These are phyloP conservation scores for Trachymyrmex septentrionalis DNA, from an alignment of 1,140 invertebrate species.

Conservation along the genomic window DNA sequence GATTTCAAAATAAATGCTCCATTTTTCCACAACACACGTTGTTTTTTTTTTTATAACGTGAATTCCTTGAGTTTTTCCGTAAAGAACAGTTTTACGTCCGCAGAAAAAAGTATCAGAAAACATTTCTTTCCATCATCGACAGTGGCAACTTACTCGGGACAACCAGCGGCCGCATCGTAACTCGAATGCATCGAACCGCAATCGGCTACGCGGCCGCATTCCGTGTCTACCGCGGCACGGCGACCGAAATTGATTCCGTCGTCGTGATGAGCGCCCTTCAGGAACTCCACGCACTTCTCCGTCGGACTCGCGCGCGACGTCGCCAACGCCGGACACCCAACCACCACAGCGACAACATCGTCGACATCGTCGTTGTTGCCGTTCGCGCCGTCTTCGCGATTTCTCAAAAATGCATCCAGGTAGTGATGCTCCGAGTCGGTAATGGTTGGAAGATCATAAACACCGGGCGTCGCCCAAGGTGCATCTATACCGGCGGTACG, in stretches of 20 bases:
- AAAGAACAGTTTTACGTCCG: not conserved
- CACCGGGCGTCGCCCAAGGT: conserved; percentile 72
- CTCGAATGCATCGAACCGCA: conserved; percentile 71
- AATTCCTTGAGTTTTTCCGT: not conserved
- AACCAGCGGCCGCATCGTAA: conserved; percentile 67
- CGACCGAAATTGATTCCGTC: conserved; percentile 68
- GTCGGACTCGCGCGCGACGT: conserved; percentile 82
- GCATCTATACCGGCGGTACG: conserved; percentile 56
- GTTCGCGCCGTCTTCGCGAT: conserved; percentile 42
- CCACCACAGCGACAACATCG: conserved; percentile 48
- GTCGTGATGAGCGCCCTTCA: conserved; percentile 79
- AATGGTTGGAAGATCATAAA: conserved; percentile 77
- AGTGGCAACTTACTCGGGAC: conserved; percentile 68
- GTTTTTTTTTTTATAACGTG: not conserved
- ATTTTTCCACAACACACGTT: too few species aligned
- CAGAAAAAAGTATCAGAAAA: not conserved
- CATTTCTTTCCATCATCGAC: not conserved
- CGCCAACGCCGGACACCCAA: conserved; percentile 76
- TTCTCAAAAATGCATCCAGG: conserved; percentile 80
- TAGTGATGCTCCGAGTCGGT: conserved; percentile 78
- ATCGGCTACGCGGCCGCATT: conserved; percentile 64
- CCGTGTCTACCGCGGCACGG: conserved; percentile 47
- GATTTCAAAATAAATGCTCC: not conserved
- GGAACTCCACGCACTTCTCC: conserved; percentile 85
- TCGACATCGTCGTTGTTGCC: conserved; percentile 53